These are phyloP conservation scores for Polyergus mexicanus DNA, from an alignment of 1,140 invertebrate species.

Conservation along the genomic window DNA sequence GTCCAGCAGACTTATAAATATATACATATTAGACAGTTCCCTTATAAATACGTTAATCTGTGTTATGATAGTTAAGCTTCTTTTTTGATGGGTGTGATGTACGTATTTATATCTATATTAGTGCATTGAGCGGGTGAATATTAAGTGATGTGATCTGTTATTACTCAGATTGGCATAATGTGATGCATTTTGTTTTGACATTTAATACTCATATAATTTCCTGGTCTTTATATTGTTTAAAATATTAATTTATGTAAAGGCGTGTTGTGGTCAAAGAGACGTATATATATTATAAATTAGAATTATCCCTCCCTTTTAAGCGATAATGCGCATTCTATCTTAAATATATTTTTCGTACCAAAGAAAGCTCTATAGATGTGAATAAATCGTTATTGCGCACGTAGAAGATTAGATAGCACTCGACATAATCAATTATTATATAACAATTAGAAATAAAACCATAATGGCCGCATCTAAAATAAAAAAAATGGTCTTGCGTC, in stretches of 20 bases:
- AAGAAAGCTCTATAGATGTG: slow-evolving; percentile 56
- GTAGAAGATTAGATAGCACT: slow-evolving; percentile 49
- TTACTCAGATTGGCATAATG: slow-evolving; percentile 42
- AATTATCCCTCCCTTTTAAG: slow-evolving; percentile 46
- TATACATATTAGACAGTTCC: background rate
- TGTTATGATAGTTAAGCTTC: slow-evolving; percentile 31
- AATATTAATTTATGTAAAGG: slow-evolving; percentile 56
- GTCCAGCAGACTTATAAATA: slow-evolving; percentile 21
- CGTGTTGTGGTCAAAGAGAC: slow-evolving; percentile 9
- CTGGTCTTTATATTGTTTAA: slow-evolving; percentile 39
- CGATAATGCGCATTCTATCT: slow-evolving; percentile 56
- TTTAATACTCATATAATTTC: slow-evolving; percentile 69
- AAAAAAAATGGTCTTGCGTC: slow-evolving; percentile 24
- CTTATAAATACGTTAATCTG: slow-evolving; percentile 33
- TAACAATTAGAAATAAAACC: slow-evolving; percentile 50
- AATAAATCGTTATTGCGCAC: slow-evolving; percentile 62
- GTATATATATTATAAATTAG: slow-evolving; percentile 52
- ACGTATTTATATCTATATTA: slow-evolving; percentile 31
- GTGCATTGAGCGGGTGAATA: background rate
- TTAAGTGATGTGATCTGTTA: slow-evolving; percentile 20
- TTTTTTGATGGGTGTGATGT: slow-evolving; percentile 15
- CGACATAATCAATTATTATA: slow-evolving; percentile 50
- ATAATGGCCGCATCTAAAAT: slow-evolving; percentile 28
- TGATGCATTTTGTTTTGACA: slow-evolving; percentile 68
- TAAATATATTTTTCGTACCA: slow-evolving; percentile 60